Conservation (phyloP, 2,113 vertebrate species). For the Coregonus clupeaformis region DNA sequence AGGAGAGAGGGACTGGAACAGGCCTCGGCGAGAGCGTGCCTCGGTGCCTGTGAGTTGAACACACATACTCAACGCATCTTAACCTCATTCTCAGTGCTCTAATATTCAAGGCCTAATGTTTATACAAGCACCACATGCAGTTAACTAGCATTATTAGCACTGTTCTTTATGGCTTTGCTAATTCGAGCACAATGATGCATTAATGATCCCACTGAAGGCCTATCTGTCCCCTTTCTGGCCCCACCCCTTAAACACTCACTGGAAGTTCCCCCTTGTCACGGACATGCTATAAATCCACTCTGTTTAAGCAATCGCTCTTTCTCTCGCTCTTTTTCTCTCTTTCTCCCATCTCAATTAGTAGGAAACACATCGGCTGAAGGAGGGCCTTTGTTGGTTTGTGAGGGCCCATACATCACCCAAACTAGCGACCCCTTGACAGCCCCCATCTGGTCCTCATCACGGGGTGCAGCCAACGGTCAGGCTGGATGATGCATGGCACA, state of each 20-base stretch:
- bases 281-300: slow-evolving; percentile 53
- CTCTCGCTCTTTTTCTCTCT: slow-evolving; percentile 17
- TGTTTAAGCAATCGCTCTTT: slow-evolving; percentile 38
- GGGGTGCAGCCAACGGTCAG: slow-evolving; percentile 75
- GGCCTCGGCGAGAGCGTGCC: slow-evolving; percentile 5
- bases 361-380: slow-evolving; percentile 51
- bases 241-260: slow-evolving; percentile 4
- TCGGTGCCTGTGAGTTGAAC: not conserved
- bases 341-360: slow-evolving; percentile 62
- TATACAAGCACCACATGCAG: slow-evolving; percentile 20
- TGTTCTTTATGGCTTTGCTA: not conserved
- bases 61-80: slow-evolving; percentile 21
- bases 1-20: too few species aligned
- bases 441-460: slow-evolving; percentile 77
- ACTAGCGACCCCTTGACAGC: slow-evolving; percentile 64
- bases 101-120: slow-evolving; percentile 15
- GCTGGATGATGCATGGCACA: slow-evolving; percentile 39
- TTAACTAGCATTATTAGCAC: not conserved
- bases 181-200: slow-evolving; percentile 39
- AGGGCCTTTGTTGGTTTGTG: slow-evolving; percentile 65
- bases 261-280: slow-evolving; percentile 33
- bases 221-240: too few species aligned
- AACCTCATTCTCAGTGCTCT: slow-evolving; percentile 38
- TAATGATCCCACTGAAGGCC: slow-evolving; percentile 45
- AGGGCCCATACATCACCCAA: slow-evolving; percentile 63